Conservation (phyloP, 2,888 invertebrate genomes). For the Nephrotoma guestfalica region DNA sequence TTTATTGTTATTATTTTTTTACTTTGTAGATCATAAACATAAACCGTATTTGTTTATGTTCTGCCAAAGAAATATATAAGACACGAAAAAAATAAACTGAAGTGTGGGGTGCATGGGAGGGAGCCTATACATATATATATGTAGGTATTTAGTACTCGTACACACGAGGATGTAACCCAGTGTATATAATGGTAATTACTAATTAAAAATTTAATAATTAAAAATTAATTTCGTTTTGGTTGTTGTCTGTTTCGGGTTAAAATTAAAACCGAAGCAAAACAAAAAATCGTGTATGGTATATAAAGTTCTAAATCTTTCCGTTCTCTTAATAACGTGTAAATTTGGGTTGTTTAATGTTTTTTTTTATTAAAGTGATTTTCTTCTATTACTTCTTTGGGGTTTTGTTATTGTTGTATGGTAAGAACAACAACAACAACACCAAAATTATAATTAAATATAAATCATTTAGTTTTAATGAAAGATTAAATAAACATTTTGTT, state of each 20-base stretch:
- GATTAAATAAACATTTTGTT: background rate
- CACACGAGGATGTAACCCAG: background rate
- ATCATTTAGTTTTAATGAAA: background rate
- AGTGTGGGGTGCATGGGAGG: too few relatives aligned
- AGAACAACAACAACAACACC: too few relatives aligned
- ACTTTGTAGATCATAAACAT: background rate
- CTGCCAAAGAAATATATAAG: background rate
- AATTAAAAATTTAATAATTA: background rate
- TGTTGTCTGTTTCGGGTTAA: slow-evolving; percentile 10
- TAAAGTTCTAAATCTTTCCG: background rate
- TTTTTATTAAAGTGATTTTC: background rate
- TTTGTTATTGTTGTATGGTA: background rate
- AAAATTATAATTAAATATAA: background rate
- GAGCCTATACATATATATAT: too few relatives aligned
- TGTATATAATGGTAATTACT: background rate
- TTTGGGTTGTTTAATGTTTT: background rate
- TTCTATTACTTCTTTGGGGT: background rate
- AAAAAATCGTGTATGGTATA: background rate
- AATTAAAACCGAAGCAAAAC: background rate
- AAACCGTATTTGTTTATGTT: background rate
- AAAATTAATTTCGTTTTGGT: slow-evolving; percentile 15
- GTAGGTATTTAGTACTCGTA: too few relatives aligned
- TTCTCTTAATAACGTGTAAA: background rate
- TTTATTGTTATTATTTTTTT: background rate
- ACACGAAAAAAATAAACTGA: too few relatives aligned